Percentiles rank a stretch among this genome's conserved stretches.
These are phyloP conservation scores for Brachyopa scutellaris DNA, from an alignment of 2,888 invertebrate genomes.

Conservation along the genomic window DNA sequence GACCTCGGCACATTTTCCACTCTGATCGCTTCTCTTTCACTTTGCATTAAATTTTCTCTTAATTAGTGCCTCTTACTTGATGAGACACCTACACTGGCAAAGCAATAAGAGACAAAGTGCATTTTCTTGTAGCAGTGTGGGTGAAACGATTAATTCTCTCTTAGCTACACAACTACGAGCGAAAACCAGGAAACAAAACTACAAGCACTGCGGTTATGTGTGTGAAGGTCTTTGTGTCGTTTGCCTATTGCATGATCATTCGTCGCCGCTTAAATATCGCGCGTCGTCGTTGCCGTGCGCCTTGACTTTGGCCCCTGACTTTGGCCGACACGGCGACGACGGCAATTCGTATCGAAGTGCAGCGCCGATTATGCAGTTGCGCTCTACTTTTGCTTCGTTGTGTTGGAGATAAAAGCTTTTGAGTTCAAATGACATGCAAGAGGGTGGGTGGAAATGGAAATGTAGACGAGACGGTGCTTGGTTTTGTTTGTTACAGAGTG, in stretches of 20 bases:
- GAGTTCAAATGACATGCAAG: constrained; percentile 11
- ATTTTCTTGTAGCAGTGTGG: background rate
- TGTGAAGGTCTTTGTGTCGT: constrained; percentile 71
- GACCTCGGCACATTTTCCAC: constrained; percentile 71
- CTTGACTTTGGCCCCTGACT: constrained; percentile 72
- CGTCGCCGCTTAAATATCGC: constrained; percentile 25
- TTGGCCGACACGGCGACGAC: constrained; percentile 58
- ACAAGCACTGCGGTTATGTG: constrained; percentile 55
- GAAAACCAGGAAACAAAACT: constrained; percentile 67
- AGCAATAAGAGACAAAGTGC: constrained; percentile 17
- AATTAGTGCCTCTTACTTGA: background rate
- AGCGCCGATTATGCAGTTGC: constrained; percentile 65
- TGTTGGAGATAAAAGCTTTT: constrained; percentile 43
- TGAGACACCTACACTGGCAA: no score
- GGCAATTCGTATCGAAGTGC: constrained; percentile 36
- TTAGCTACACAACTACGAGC: constrained; percentile 11
- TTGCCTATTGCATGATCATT: constrained; percentile 71
- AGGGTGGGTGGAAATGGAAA: background rate
- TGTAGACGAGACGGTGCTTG: no score
- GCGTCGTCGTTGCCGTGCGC: constrained; percentile 38
- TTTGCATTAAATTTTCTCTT: constrained; percentile 9
- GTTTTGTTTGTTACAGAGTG: no score
- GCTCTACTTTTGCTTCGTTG: constrained; percentile 48
- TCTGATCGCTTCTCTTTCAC: constrained; percentile 46
- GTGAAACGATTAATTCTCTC: constrained; percentile 14